Base-by-base conservation (phyloP, 2,888 invertebrate species). In the Trissolcus japonicus region DNA sequence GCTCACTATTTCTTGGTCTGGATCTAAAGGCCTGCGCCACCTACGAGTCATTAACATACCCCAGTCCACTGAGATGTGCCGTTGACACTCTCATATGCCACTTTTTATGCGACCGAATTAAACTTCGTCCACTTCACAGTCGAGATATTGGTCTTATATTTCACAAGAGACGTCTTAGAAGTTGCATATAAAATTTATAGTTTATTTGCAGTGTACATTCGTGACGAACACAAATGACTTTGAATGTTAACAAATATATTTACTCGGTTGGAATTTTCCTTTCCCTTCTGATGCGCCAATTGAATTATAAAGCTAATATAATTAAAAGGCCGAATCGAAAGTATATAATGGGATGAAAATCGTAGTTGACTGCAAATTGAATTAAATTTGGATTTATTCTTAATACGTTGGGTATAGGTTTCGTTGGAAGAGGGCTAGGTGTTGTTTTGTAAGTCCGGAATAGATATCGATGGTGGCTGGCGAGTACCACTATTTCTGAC, bases 391-490 rank as follows among this genome's bases (percentile, higher is more conserved):
- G 54, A 59, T 72, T 63, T 55, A 59, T 35, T 55, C 46, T 59
- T 63, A 73, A 77, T 68, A 63, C 59, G 57, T 72, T 51, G 57
- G 60, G 67, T 63, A 69, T 63, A 69, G 62, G 48, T 57, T 73
- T 68, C 75, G 62, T 75, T 25, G 67, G 41, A 75, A 66, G 57
- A 78, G 63, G 57, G 86, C 84, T 86, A 86, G 83, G 82, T 83
- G 88, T 88, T 88, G 86, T 87, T 87, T 88, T 86, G 89, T 87
- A 89, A 89, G 80, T 89, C 89, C 89, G 89, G 88, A 89, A 88
- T 90, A 90, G 90, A 90, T 90, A 91, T 91, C 89, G 90, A 89
- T 85, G 89, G 89, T 90, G 90, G 90, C 90, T 90, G 86, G 86
- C 85, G 85, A 82, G 87, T 87, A 88, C 86, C 89, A 89, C 89